Conservation (phyloP, 2,113 vertebrate genomes). For the Columbina picui region DNA sequence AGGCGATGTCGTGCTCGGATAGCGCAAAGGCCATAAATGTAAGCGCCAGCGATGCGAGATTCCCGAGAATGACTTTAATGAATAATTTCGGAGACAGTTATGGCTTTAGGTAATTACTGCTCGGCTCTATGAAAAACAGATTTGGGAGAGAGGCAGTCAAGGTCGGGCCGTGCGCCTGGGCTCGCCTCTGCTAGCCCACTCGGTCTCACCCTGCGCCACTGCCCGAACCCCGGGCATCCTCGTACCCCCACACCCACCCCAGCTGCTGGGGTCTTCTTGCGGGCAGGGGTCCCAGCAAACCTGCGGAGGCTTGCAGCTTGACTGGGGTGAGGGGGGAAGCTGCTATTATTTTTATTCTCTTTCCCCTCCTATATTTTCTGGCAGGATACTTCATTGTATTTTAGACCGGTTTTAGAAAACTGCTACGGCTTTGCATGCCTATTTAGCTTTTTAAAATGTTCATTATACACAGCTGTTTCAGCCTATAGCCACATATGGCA, state of each 20-base stretch:
- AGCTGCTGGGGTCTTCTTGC: neutral
- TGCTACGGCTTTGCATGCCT: neutral
- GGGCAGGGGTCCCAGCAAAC: neutral
- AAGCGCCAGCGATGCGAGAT: constrained; percentile 42
- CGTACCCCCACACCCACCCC: neutral
- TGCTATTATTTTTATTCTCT: neutral
- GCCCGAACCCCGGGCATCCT: neutral
- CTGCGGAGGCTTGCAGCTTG: neutral
- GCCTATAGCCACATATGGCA: constrained; percentile 7
- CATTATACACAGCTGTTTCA: neutral
- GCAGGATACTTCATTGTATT: neutral
- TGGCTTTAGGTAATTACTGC: constrained; percentile 70
- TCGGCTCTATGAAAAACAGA: constrained; percentile 73
- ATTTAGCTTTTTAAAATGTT: neutral
- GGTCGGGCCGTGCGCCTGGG: neutral
- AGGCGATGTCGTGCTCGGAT: constrained; percentile 51
- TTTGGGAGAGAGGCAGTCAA: constrained; percentile 6
- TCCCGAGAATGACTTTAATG: constrained; percentile 75
- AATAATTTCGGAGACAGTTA: constrained; percentile 80
- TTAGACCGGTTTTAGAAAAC: neutral
- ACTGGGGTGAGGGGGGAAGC: neutral
- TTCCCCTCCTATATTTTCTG: neutral
- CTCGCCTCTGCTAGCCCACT: neutral
- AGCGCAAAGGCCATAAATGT: constrained; percentile 54
- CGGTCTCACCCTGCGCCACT: neutral